Evolutionary conservation across 1,140 invertebrate species (phyloP).

Genomic region (Eubasilissa regina): DNA sequence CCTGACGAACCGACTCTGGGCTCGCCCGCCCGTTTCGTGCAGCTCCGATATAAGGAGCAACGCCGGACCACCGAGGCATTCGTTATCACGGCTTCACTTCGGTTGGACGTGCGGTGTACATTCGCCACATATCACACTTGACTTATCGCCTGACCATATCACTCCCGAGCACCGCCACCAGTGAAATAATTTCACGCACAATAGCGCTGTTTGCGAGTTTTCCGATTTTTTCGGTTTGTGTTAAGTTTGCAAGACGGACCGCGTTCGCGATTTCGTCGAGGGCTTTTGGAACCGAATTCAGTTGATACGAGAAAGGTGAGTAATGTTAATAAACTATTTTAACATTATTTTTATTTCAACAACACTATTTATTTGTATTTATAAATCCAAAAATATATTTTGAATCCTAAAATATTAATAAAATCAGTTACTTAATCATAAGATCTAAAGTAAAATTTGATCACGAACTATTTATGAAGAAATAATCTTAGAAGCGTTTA

Average conservation of each 20-base stretch:
- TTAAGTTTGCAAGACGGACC: background rate
- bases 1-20: background rate
- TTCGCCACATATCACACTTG: background rate
- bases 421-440: no score
- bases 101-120: background rate
- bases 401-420: no score
- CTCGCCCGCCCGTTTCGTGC: background rate
- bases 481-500: no score
- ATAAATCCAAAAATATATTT: no score
- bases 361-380: no score
- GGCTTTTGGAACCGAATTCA: constrained; percentile 17
- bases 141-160: background rate
- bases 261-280: constrained; percentile 28
- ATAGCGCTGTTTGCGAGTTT: background rate
- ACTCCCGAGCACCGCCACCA: background rate
- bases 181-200: background rate
- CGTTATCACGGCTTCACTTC: constrained; percentile 8
- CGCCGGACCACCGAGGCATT: background rate
- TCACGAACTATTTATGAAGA: no score
- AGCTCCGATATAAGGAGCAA: constrained; percentile 3
- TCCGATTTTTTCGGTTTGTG: background rate
- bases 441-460: no score
- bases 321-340: no score
- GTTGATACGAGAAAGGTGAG: constrained; percentile 16
- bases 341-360: no score